Percentiles rank a stretch among this genome's conserved stretches.
Evolutionary conservation across 2,888 invertebrate genomes (phyloP).

Genomic region (Cataglyphis rosenhaueri): DNA sequence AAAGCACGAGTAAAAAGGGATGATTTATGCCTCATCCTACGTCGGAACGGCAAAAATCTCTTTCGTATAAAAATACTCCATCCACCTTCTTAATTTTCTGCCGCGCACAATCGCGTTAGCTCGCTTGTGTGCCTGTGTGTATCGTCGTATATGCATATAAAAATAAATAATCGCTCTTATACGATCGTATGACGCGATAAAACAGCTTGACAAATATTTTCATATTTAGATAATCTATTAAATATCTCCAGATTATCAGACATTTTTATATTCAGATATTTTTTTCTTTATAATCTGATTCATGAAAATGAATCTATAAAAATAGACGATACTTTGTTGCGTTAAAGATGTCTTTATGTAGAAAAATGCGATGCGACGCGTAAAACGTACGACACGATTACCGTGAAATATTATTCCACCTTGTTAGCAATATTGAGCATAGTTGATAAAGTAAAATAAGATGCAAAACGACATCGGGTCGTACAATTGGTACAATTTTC

Average conservation of each 20-base stretch:
- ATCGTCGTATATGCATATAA: background rate
- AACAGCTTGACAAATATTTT: conserved; percentile 13
- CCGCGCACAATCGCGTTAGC: background rate
- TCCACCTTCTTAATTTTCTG: conserved; percentile 34
- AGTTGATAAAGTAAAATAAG: background rate
- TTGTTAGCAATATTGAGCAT: background rate
- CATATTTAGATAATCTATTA: background rate
- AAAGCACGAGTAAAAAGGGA: conserved; percentile 41
- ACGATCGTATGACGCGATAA: background rate
- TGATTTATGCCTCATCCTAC: conserved; percentile 40
- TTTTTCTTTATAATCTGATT: background rate
- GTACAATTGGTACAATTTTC: conserved; percentile 8
- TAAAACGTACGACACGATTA: background rate
- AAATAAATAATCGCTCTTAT: conserved; percentile 21
- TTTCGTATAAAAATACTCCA: conserved; percentile 1
- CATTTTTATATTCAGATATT: background rate
- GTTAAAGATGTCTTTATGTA: background rate
- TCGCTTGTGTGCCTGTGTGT: background rate
- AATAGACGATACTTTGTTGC: background rate
- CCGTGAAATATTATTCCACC: background rate
- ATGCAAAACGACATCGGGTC: background rate
- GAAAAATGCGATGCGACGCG: background rate
- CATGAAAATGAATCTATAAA: background rate
- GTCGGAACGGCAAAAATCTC: conserved; percentile 26
- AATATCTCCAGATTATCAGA: background rate